A percentile compares a stretch with the other conserved stretches of the same genome.
Conservation (phyloP, 1,140 invertebrate genomes). For the Chironomus striatipennis region DNA sequence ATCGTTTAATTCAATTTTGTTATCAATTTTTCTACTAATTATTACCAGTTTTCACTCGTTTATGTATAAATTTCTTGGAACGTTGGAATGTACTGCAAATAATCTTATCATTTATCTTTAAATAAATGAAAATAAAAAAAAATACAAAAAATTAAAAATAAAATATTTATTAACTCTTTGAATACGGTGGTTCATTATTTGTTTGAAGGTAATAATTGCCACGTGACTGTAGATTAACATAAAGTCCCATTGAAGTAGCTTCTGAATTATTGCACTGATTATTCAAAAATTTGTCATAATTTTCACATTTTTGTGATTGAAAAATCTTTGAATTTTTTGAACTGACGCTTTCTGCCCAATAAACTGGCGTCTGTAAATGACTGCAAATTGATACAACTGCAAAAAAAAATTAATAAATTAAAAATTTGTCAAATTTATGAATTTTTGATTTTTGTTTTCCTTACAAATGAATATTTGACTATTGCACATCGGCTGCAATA, state of each 20-base stretch:
- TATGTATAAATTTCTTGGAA: no score
- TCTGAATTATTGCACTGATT: neutral
- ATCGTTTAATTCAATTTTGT: no score
- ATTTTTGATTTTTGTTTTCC: neutral
- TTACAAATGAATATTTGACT: neutral
- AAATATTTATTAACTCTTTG: neutral
- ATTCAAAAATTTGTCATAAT: neutral
- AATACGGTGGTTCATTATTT: neutral
- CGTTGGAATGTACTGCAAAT: no score
- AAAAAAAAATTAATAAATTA: neutral
- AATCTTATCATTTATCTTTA: no score
- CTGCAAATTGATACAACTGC: neutral
- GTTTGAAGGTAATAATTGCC: neutral
- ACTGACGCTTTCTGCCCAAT: neutral
- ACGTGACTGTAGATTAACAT: neutral
- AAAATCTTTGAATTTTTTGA: neutral
- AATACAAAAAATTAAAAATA: neutral
- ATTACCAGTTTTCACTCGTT: no score
- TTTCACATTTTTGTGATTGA: neutral
- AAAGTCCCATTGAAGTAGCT: neutral
- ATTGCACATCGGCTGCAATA: neutral
- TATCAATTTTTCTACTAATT: no score
- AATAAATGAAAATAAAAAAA: no score
- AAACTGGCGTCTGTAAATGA: neutral
- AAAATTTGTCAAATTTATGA: neutral